phyloP scores from a whole-genome alignment of 37 sponge, comb jelly and placozoan species.

The Bolinopsis microptera region DNA sequence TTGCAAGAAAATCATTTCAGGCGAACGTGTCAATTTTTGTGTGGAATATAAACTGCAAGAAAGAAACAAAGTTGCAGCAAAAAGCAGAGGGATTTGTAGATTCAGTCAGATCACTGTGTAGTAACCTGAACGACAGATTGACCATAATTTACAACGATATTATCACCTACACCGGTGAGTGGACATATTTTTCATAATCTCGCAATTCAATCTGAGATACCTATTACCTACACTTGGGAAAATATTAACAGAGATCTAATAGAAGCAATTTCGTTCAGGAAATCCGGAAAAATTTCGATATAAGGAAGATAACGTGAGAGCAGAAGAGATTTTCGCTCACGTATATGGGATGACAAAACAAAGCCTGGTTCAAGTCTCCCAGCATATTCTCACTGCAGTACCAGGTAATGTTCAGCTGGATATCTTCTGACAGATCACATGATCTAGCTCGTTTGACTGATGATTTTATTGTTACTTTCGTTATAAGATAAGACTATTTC shows the following conservation, averaged over 20 bases:
- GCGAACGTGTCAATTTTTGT: neutral
- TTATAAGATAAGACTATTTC: neutral
- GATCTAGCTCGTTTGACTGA: neutral
- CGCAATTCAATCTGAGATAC: no score
- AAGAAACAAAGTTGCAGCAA: neutral
- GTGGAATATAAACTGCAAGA: neutral
- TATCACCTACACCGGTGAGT: conserved; percentile 29
- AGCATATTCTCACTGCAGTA: neutral
- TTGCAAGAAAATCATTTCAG: no score
- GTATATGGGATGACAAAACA: neutral
- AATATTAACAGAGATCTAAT: no score
- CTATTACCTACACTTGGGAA: no score
- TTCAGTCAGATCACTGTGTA: neutral
- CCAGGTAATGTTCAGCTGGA: conserved; percentile 11
- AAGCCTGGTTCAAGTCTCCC: neutral
- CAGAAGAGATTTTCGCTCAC: conserved; percentile 23
- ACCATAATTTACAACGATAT: conserved; percentile 3
- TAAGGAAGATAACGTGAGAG: conserved; percentile 50
- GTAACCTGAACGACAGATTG: conserved; percentile 37
- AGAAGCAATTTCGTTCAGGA: no score
- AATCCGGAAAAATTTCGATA: conserved; percentile 4
- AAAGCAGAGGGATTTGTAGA: conserved; percentile 53
- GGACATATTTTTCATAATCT: neutral
- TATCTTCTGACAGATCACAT: neutral
- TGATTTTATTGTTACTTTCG: no score